A percentile compares a stretch with the other conserved stretches of the same genome.
These are phyloP conservation scores for Acanthisitta chloris DNA, from an alignment of 2,113 vertebrate species.

Conservation along the genomic window DNA sequence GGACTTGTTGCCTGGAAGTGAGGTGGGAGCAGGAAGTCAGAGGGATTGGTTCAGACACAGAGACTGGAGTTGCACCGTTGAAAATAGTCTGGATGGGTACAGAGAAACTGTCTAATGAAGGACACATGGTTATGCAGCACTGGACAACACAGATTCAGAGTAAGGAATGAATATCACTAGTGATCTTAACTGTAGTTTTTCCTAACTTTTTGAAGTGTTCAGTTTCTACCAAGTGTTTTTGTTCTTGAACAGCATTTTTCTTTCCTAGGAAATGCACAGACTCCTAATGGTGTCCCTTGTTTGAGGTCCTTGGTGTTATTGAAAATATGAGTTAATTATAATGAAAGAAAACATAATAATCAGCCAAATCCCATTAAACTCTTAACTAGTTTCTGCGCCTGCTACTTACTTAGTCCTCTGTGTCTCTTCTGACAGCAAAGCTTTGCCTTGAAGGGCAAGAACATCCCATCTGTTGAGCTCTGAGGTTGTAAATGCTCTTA, in stretches of 20 bases:
- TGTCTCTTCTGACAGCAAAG: neutral
- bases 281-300: neutral
- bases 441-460: slow-evolving; percentile 37
- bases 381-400: neutral
- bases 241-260: neutral
- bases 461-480: slow-evolving; percentile 31
- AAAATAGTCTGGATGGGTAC: neutral
- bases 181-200: neutral
- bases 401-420: neutral
- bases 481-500: neutral
- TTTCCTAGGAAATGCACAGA: neutral
- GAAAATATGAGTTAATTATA: neutral
- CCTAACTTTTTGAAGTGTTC: neutral
- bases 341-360: neutral
- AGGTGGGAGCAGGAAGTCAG: neutral
- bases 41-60: neutral
- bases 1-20: neutral
- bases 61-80: neutral
- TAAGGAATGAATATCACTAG: neutral
- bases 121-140: neutral
- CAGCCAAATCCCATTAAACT: slow-evolving; percentile 10
- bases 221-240: neutral
- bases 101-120: neutral
- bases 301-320: neutral
- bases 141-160: accelerated